Evolutionary conservation across 2,797 vertebrate genomes (phyloP), one percentile per base, ranked within the genome.

Genomic region (Gambusia yucatana): DNA sequence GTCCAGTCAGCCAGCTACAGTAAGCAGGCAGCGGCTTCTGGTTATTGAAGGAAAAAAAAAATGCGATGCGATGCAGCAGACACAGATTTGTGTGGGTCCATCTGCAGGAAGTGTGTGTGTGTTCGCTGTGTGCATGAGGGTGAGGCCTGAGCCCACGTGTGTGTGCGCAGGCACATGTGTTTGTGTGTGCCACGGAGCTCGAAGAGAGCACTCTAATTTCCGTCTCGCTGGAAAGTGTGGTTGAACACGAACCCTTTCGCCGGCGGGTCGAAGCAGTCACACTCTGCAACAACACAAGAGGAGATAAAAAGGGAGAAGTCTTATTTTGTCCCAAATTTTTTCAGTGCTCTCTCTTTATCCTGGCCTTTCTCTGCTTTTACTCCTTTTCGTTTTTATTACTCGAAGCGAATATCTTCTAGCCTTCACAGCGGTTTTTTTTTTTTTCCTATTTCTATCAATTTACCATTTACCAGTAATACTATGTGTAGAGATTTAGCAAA

Each of bases 181-280:
- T 80, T 72, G 82, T 47, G 77, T 80, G 74, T 81, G 92, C 87
- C 74, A 63, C 80, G 57, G 86, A 89, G 89, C 92, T 92, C 90
- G 73, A 92, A 93, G 90, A 92, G 89, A 93, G 84, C 86, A 88
- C 91, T 93, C 89, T 95, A 94, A 95, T 95, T 95, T 94, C 92
- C 80, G 84, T 95, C 92, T 93, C 88, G 80, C 89, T 92, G 90
- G 91, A 93, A 94, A 95, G 93, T 90, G 91, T 94, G 94, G 95
- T 94, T 94, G 93, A 95, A 94, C 89, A 89, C 89, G 93, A 93
- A 91, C 90, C 87, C 87, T 89, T 91, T 87, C 0, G 87, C 93
- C 90, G 78, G 89, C 63, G 89, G 94, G 87, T 91, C 79, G 47
- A 88, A 93, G 87, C 89, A 92, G 89, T 82, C 92, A 83, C 85